Percentiles rank a stretch among this genome's conserved stretches.
Conservation (phyloP, 2,113 vertebrate genomes). For the Lepus americanus region DNA sequence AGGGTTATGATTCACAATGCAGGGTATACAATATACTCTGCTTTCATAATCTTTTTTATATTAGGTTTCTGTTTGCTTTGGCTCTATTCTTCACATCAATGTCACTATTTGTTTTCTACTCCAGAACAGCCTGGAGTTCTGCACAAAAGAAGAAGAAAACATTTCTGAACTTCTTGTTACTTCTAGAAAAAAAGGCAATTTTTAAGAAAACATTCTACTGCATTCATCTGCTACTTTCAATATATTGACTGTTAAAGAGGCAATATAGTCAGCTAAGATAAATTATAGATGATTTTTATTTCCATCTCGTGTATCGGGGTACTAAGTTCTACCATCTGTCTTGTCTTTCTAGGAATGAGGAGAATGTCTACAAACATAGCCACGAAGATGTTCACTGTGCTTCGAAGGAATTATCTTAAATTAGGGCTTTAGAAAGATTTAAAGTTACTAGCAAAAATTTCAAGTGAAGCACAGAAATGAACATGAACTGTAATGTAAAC, state of each 20-base stretch:
- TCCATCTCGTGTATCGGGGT: not conserved
- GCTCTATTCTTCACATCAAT: not conserved
- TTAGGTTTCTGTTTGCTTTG: not conserved
- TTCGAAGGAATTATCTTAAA: not conserved
- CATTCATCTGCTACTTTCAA: not conserved
- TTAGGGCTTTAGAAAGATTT: not conserved
- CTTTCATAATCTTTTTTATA: not conserved
- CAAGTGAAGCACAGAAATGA: not conserved
- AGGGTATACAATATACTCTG: not conserved
- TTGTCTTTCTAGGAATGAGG: not conserved
- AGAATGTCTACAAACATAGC: not conserved
- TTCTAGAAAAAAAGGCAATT: not conserved
- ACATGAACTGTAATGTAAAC: not conserved
- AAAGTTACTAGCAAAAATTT: not conserved
- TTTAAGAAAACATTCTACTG: not conserved
- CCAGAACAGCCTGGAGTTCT: not conserved
- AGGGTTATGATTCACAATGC: not conserved
- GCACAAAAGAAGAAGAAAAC: not conserved
- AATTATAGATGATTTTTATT: not conserved
- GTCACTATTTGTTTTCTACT: slow-evolving; percentile 8
- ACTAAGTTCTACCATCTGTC: not conserved
- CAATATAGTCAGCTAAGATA: not conserved
- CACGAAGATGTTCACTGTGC: not conserved
- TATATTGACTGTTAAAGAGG: not conserved
- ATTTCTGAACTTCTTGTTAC: not conserved